Conservation (phyloP, 2,113 vertebrate genomes). For the Sporophila hypoxantha region DNA sequence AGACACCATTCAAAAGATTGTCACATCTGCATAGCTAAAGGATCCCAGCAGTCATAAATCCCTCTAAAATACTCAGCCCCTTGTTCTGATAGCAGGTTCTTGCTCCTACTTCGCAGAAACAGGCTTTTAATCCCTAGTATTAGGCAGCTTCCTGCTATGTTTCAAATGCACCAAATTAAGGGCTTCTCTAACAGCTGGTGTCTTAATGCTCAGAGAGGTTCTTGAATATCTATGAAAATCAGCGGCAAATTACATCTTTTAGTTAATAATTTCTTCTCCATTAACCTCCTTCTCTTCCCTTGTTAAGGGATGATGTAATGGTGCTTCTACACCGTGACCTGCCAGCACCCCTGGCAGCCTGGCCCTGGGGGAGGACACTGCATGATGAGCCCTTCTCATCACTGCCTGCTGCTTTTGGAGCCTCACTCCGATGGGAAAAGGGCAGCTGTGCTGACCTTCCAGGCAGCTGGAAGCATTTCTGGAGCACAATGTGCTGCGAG, state of each 20-base stretch:
- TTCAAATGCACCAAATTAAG: slow-evolving; percentile 56
- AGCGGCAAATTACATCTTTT: slow-evolving; percentile 60
- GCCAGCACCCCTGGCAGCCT: neutral
- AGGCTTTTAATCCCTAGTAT: slow-evolving; percentile 48
- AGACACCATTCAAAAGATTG: slow-evolving; percentile 49
- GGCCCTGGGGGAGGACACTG: neutral
- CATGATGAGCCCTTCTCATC: neutral
- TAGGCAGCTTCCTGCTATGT: slow-evolving; percentile 45
- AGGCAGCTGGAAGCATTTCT: neutral
- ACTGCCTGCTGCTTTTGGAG: neutral
- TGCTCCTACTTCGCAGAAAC: slow-evolving; percentile 36
- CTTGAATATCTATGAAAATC: slow-evolving; percentile 55
- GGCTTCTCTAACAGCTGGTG: slow-evolving; percentile 57
- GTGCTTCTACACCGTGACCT: neutral
- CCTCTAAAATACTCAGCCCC: slow-evolving; percentile 58
- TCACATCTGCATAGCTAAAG: slow-evolving; percentile 53
- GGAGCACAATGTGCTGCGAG: neutral
- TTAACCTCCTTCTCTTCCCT: slow-evolving; percentile 44
- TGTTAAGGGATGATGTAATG: slow-evolving; percentile 55
- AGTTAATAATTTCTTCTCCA: slow-evolving; percentile 61
- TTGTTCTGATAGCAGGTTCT: slow-evolving; percentile 51
- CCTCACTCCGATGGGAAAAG: neutral
- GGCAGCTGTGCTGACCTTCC: neutral
- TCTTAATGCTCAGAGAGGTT: slow-evolving; percentile 45
- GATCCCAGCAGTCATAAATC: slow-evolving; percentile 55